Percentiles rank a stretch among this genome's conserved stretches.
Conservation (phyloP, 1,140 invertebrate genomes). For the Oncopodura yosiiana region DNA sequence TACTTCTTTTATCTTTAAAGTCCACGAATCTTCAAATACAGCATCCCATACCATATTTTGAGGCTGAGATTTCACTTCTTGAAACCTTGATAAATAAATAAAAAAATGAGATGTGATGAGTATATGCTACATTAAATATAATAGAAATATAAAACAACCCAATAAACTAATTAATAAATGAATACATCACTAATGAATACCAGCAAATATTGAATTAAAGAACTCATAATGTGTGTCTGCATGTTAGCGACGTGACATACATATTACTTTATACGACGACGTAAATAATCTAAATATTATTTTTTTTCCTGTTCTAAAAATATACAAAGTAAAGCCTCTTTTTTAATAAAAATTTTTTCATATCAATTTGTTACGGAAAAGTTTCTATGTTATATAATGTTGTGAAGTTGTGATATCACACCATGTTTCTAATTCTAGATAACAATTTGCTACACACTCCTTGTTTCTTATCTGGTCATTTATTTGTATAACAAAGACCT, state of each 20-base stretch:
- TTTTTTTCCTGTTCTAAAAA: neutral
- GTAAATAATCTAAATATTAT: neutral
- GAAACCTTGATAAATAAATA: slow-evolving; percentile 57
- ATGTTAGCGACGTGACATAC: too few relatives aligned
- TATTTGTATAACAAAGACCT: too few relatives aligned
- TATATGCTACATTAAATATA: neutral
- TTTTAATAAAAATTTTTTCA: too few relatives aligned
- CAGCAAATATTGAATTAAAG: neutral
- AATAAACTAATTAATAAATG: neutral
- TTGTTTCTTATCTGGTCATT: too few relatives aligned
- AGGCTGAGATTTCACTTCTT: slow-evolving; percentile 80
- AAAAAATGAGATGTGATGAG: neutral
- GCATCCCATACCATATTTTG: slow-evolving; percentile 70
- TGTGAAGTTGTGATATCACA: too few relatives aligned
- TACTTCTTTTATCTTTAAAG: slow-evolving; percentile 49
- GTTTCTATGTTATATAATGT: too few relatives aligned
- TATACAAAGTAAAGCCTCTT: slow-evolving; percentile 1
- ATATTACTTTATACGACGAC: too few relatives aligned
- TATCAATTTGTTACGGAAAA: too few relatives aligned
- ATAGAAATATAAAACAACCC: neutral
- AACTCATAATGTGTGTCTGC: too few relatives aligned
- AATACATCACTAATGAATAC: slow-evolving; percentile 4
- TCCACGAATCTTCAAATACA: slow-evolving; percentile 76
- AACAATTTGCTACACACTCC: too few relatives aligned
- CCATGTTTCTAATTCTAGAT: too few relatives aligned